phyloP scores from a whole-genome alignment of 1,140 invertebrate genomes.

The Achroia grisella region DNA sequence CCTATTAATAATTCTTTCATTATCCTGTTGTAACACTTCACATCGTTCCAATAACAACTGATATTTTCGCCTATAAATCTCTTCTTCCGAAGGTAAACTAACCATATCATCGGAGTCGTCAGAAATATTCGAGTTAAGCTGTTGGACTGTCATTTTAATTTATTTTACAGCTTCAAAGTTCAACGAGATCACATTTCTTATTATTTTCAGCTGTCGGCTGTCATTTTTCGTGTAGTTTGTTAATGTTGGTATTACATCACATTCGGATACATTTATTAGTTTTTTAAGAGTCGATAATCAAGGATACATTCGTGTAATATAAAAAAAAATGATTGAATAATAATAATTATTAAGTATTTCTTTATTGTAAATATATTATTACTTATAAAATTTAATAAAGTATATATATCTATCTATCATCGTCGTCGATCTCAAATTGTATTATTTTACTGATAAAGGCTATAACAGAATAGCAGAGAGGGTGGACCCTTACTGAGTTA shows the following conservation, averaged over 20 bases:
- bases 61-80: slow-evolving; percentile 77
- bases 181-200: slow-evolving; percentile 59
- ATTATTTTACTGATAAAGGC: no score
- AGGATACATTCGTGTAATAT: no score
- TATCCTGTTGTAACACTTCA: slow-evolving; percentile 78
- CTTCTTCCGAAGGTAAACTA: slow-evolving; percentile 73
- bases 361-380: no score
- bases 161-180: slow-evolving; percentile 71
- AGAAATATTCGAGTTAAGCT: slow-evolving; percentile 72
- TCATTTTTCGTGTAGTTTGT: slow-evolving; percentile 12
- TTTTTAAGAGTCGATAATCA: no score
- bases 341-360: no score
- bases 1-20: slow-evolving; percentile 78
- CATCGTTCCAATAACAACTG: slow-evolving; percentile 77
- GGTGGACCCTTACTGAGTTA: no score
- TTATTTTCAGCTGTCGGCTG: slow-evolving; percentile 44
- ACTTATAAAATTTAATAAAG: no score
- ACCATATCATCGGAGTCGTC: slow-evolving; percentile 74
- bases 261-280: not conserved
- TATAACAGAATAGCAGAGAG: no score
- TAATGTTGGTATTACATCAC: slow-evolving; percentile 23
- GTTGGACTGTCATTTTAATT: slow-evolving; percentile 74
- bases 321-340: no score
- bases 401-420: no score
- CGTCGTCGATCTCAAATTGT: no score